Conservation (phyloP, 1,140 invertebrate species). For the Eurosta solidaginis region DNA sequence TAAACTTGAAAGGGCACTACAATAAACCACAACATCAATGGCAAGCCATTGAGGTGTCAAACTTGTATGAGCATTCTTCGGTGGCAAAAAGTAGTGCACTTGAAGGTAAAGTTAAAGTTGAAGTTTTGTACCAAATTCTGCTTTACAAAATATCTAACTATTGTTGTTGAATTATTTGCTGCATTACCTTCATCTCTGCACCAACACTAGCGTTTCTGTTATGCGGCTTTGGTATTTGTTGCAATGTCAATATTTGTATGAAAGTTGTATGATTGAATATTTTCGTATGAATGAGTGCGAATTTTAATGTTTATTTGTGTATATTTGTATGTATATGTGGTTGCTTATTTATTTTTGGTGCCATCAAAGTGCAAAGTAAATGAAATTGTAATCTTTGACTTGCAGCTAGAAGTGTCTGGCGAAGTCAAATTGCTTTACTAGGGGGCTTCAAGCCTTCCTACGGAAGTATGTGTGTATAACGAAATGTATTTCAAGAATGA, state of each 20-base stretch:
- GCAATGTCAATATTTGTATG: conserved; percentile 12
- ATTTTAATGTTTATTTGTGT: no score
- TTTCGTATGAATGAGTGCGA: neutral
- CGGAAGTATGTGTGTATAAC: no score
- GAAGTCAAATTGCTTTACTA: neutral
- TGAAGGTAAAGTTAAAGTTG: neutral
- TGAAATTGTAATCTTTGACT: conserved; percentile 31
- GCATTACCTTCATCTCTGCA: no score
- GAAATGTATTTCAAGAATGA: neutral
- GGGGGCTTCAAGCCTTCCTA: no score
- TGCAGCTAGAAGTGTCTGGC: conserved; percentile 2
- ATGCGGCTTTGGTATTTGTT: no score
- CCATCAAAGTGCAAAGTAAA: conserved; percentile 29
- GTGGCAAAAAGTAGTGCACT: neutral
- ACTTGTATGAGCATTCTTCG: conserved; percentile 10
- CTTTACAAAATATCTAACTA: neutral
- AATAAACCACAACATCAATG: neutral
- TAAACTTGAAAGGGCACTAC: conserved; percentile 11
- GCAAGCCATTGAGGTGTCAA: conserved; percentile 17
- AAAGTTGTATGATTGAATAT: conserved; percentile 4
- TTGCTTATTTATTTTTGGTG: neutral
- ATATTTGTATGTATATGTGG: neutral
- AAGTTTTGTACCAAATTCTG: neutral
- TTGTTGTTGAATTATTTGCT: neutral
- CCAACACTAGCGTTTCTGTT: no score